Percentiles rank a stretch among this genome's conserved stretches.
phyloP scores from a whole-genome alignment of 2,113 vertebrate genomes.

The Strix aluco region DNA sequence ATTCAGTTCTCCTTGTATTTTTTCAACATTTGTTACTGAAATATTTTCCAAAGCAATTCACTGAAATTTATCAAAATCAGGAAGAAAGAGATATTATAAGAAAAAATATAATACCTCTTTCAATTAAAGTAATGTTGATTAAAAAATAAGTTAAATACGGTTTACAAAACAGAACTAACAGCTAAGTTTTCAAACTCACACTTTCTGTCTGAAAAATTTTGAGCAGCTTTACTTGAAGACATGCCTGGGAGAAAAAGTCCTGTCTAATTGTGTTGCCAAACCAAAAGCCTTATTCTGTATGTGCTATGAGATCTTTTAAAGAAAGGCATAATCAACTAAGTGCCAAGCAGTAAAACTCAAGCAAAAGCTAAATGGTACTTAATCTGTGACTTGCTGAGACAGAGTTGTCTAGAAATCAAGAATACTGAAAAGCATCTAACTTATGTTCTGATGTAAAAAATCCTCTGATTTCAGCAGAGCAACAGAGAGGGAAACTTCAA shows the following conservation, averaged over 20 bases:
- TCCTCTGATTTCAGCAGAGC: neutral
- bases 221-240: neutral
- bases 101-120: neutral
- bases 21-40: neutral
- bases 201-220: neutral
- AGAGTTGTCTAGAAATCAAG: neutral
- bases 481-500: neutral
- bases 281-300: neutral
- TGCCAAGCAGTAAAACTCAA: neutral
- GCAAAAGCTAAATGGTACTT: neutral
- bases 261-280: neutral
- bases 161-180: neutral
- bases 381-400: neutral
- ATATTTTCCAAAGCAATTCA: neutral
- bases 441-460: neutral
- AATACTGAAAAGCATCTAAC: neutral
- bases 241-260: neutral
- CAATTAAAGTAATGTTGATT: neutral
- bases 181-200: neutral
- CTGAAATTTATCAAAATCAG: neutral
- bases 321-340: neutral
- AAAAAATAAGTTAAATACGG: fast-evolving
- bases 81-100: neutral
- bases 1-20: neutral
- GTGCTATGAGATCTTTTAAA: neutral